Base-by-base conservation (phyloP, 1,140 invertebrate genomes). In the Apolygus lucorum region DNA sequence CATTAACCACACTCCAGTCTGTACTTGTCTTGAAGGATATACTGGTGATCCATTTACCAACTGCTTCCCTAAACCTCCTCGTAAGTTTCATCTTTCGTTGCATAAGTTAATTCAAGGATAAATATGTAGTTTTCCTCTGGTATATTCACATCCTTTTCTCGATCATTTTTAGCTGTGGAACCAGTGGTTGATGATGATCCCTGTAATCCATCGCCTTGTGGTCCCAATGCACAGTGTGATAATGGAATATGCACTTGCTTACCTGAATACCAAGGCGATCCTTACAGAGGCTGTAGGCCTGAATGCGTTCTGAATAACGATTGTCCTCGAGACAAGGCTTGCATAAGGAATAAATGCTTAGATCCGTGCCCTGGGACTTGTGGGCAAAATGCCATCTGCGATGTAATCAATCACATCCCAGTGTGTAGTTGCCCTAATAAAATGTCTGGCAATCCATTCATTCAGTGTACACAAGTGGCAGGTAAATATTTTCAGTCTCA, bases 191-290 rank as follows among this genome's bases (percentile, higher is more conserved):
- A n/a, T n/a, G n/a, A 90, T 78, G 69, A n/a, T 70, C 88, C 88
- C 42, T 91, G 89, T 77, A 78, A 86, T 13, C 88, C 89, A 71
- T 90, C n/a, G n/a, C n/a, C n/a, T n/a, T n/a, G n/a, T n/a, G n/a
- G n/a, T n/a, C n/a, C n/a, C n/a, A n/a, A n/a, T 75, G 81, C 89
- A 0, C 77, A 86, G 73, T 91, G 90, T 74, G 76, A 82, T 69
- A 78, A 82, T 74, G 84, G 84, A 42, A 72, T 78, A 17, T 88
- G 87, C 77, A 80, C 80, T 26, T 88, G 87, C 76, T 73, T 81
- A 28, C 77, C 81, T 52, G 83, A 84, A 74, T 85, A 82, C 75
- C 84, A 85, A 74, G 85, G 85, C 52, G 85, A 87, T 77, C 83
- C 85, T 14, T 86, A 85, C 71, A 74, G 83, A 71, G 78, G 82